Evolutionary conservation across 2,888 invertebrate genomes (phyloP).

Genomic region (Parapristionchus giblindavisi): DNA sequence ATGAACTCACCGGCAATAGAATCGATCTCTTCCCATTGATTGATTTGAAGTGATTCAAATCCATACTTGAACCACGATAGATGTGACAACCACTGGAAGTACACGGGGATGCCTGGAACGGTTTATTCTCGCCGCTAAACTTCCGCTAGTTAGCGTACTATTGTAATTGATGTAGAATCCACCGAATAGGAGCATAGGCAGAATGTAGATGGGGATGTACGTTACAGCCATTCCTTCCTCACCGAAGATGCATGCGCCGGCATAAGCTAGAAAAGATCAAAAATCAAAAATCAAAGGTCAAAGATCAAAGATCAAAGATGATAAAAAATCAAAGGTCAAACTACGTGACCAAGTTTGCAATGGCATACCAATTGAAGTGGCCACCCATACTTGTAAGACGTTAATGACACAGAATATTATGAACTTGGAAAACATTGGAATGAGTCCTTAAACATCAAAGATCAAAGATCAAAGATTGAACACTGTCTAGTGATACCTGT

Average conservation of each 20-base stretch:
- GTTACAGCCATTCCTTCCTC: constrained; percentile 59
- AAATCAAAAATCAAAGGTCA: not conserved
- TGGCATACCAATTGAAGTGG: constrained; percentile 57
- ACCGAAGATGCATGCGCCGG: constrained; percentile 59
- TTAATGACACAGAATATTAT: constrained; percentile 52
- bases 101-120: constrained; percentile 50
- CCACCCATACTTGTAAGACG: constrained; percentile 53
- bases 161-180: constrained; percentile 59
- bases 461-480: not conserved
- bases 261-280: constrained; percentile 54
- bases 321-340: not conserved
- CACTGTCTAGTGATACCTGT: too few relatives aligned
- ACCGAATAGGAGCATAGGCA: constrained; percentile 61
- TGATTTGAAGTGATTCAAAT: constrained; percentile 59
- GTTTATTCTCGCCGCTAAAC: not conserved
- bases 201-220: constrained; percentile 58
- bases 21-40: constrained; percentile 55
- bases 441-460: constrained; percentile 40
- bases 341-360: not conserved
- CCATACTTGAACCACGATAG: constrained; percentile 64
- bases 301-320: constrained; percentile 10
- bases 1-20: constrained; percentile 27
- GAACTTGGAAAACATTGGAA: constrained; percentile 38
- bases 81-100: constrained; percentile 51
- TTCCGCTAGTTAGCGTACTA: not conserved